Evolutionary conservation across 2,797 vertebrate species (phyloP), one percentile per base, ranked within the genome.

Genomic region (Myotis planiceps): DNA sequence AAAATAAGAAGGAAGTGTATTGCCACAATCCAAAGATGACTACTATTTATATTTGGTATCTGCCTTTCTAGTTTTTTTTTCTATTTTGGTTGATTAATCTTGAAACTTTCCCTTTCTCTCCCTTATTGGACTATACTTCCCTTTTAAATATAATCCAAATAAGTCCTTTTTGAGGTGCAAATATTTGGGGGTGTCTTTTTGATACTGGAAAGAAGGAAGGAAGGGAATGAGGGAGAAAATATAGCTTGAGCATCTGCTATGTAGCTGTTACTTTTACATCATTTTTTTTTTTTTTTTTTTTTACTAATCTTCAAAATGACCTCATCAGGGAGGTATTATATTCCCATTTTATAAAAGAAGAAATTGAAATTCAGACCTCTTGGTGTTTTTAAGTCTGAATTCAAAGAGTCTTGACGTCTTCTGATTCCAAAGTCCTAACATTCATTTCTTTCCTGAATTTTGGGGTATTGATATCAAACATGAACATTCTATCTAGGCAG

Each of bases 371-470:
- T 83, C 51, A 90, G 66, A 60, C 55, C 5, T 82, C 55, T 80
- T 88, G 19, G 25, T 69, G 27, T 74, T 49, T 90, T 92, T 45
- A 39, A 75, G 6, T 71, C 47, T 34, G 27, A 76, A 34, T 68
- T n/a, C 42, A 53, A 92, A 85, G 25, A 58, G 6, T 45, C n/a
- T 83, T 87, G 3, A 68, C 76, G 45, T 66, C 23, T 90, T 90
- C 55, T 92, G 39, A 47, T 60, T 76, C 23, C 9, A 23, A 84
- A 93, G 16, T 65, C 68, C 42, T 74, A 68, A 84, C 53, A 68
- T 90, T 92, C 39, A 71, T 95, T 88, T 78, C 25, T 58, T 88
- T 89, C 34, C 23, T 83, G 21, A 90, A 69, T 78, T 39, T 75
- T 55, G 47, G 66, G 51, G 47, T 37, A 34, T 32, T 85, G n/a